Evolutionary conservation across 1,140 invertebrate species (phyloP).

Genomic region (Drosophila trapezifrons): DNA sequence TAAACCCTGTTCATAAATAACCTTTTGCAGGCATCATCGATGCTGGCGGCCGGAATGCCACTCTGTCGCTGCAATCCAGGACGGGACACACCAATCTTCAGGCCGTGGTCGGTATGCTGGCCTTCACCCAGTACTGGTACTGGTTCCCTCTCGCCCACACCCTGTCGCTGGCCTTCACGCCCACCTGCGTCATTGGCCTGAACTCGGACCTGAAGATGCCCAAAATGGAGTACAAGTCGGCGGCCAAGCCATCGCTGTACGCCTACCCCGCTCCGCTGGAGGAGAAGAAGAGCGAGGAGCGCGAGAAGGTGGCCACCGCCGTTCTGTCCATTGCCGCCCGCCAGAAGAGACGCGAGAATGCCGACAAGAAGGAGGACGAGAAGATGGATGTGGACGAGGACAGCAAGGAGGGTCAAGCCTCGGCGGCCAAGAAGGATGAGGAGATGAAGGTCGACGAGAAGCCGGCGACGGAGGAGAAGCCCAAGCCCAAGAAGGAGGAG

Average conservation of each 20-base stretch:
- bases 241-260: slow-evolving; percentile 96
- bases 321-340: slow-evolving; percentile 98
- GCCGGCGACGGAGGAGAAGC: slow-evolving; percentile 63
- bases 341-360: slow-evolving; percentile 91
- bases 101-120: slow-evolving; percentile 98
- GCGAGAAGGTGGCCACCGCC: slow-evolving; percentile 97
- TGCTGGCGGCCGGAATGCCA: slow-evolving; percentile 97
- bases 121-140: slow-evolving; percentile 99
- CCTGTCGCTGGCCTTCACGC: slow-evolving; percentile 97
- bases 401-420: slow-evolving; percentile 85
- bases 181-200: slow-evolving; percentile 97
- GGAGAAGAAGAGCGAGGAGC: slow-evolving; percentile 98
- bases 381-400: slow-evolving; percentile 91
- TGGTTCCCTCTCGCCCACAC: slow-evolving; percentile 99
- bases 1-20: neutral
- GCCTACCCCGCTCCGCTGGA: slow-evolving; percentile 98
- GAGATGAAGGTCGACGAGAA: slow-evolving; percentile 85
- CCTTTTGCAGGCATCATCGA: slow-evolving; percentile 85
- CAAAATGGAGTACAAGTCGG: slow-evolving; percentile 95
- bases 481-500: slow-evolving; percentile 86
- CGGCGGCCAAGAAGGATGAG: slow-evolving; percentile 86
- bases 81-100: slow-evolving; percentile 99
- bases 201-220: slow-evolving; percentile 99
- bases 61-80: slow-evolving; percentile 96
- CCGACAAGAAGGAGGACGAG: slow-evolving; percentile 86